phyloP scores from a whole-genome alignment of 2,888 invertebrate genomes.

The Euclidia mi region DNA sequence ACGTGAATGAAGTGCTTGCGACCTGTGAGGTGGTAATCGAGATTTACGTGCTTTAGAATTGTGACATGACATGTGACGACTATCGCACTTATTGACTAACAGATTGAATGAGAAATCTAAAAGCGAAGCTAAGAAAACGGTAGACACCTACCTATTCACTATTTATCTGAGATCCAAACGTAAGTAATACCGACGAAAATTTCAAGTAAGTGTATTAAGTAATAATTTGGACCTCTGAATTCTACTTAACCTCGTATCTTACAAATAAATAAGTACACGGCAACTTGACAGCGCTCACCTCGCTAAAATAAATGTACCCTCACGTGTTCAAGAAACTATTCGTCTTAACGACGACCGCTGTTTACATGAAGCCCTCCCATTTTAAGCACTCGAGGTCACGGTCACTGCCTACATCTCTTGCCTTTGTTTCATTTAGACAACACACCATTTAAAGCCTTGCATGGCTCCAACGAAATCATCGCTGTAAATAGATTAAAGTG shows the following conservation, averaged over 20 bases:
- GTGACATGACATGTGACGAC: too few relatives aligned
- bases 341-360: constrained; percentile 4
- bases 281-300: background rate
- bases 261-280: background rate
- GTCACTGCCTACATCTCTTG: constrained; percentile 8
- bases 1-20: constrained; percentile 5
- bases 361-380: constrained; percentile 2
- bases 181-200: too few relatives aligned
- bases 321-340: constrained; percentile 2
- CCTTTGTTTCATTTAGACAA: constrained; percentile 24
- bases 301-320: constrained; percentile 1
- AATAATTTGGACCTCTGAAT: too few relatives aligned
- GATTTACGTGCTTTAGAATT: too few relatives aligned
- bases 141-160: too few relatives aligned
- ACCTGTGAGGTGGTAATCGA: background rate
- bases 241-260: too few relatives aligned
- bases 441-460: constrained; percentile 28
- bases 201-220: too few relatives aligned
- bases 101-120: too few relatives aligned
- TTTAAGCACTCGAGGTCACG: constrained; percentile 28
- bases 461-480: constrained; percentile 21
- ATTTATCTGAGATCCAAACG: too few relatives aligned
- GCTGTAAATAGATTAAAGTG: constrained; percentile 29
- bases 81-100: too few relatives aligned
- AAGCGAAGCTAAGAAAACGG: too few relatives aligned